Evolutionary conservation across 2,113 vertebrate genomes (phyloP).

Genomic region (Aplodontia rufa): DNA sequence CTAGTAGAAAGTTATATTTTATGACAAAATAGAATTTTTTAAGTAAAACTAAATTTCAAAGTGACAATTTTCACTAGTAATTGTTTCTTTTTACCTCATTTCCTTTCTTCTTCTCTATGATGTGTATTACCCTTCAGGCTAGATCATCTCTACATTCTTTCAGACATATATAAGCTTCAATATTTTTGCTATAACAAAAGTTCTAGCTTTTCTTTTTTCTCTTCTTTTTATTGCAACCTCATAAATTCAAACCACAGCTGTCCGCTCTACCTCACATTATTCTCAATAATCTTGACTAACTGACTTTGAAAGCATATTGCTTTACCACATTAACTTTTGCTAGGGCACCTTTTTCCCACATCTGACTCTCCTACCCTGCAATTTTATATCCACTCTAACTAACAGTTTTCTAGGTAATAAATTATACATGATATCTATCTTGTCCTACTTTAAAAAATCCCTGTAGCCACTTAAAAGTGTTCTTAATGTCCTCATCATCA

Average conservation of each 20-base stretch:
- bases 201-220: conserved; percentile 45
- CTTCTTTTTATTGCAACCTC: conserved; percentile 23
- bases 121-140: background rate
- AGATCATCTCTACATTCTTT: conserved; percentile 37
- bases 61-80: background rate
- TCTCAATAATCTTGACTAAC: conserved; percentile 61
- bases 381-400: conserved; percentile 67
- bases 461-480: conserved; percentile 55
- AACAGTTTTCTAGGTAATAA: conserved; percentile 60
- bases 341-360: conserved; percentile 49
- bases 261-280: conserved; percentile 25
- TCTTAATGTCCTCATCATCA: conserved; percentile 42
- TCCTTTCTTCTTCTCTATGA: background rate
- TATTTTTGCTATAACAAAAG: conserved; percentile 46
- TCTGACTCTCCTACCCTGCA: conserved; percentile 55
- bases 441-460: conserved; percentile 63
- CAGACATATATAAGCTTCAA: conserved; percentile 32
- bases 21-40: conserved; percentile 1
- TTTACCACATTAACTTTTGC: conserved; percentile 71
- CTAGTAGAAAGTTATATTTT: background rate
- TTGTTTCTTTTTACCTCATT: conserved; percentile 27
- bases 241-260: conserved; percentile 64
- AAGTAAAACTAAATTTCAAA: conserved; percentile 40
- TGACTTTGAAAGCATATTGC: conserved; percentile 72
- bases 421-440: conserved; percentile 70